Percentiles rank a stretch among this genome's conserved stretches.
These are phyloP conservation scores for Chloroclystis v-ata DNA, from an alignment of 2,888 invertebrate genomes.

Conservation along the genomic window DNA sequence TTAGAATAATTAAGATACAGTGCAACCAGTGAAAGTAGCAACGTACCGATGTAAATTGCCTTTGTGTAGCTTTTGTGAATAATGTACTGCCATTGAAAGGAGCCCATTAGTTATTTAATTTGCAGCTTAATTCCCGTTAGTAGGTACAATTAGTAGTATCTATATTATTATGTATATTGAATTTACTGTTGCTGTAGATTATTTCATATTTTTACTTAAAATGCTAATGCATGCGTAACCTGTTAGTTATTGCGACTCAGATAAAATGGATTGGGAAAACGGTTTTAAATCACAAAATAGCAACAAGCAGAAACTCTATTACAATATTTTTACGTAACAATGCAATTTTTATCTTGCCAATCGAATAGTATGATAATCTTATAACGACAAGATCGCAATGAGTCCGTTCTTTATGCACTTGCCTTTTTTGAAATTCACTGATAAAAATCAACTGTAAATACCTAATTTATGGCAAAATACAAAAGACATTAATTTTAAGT, in stretches of 20 bases:
- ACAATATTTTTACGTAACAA: slow-evolving; percentile 10
- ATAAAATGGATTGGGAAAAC: too few relatives aligned
- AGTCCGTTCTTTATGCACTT: slow-evolving; percentile 12
- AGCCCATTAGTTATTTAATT: too few relatives aligned
- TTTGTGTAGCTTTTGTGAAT: slow-evolving; percentile 5
- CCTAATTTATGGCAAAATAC: slow-evolving; percentile 36
- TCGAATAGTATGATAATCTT: slow-evolving; percentile 5
- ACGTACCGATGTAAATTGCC: slow-evolving; percentile 13
- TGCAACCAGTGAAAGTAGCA: slow-evolving; percentile 40
- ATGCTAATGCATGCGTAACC: too few relatives aligned
- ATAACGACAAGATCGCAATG: slow-evolving; percentile 1
- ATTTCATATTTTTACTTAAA: too few relatives aligned
- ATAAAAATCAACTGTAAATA: slow-evolving; percentile 10
- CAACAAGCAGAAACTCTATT: too few relatives aligned
- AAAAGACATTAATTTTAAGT: slow-evolving; percentile 47
- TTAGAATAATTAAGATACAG: slow-evolving; percentile 60
- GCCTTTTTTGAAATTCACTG: slow-evolving; percentile 7
- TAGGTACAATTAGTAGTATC: too few relatives aligned
- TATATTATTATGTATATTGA: too few relatives aligned
- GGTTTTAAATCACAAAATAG: too few relatives aligned
- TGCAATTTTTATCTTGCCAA: slow-evolving; percentile 23
- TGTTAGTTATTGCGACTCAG: too few relatives aligned
- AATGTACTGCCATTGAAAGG: not conserved
- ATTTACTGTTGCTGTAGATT: too few relatives aligned
- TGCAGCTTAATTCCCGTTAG: too few relatives aligned